Percentiles rank a stretch among this genome's conserved stretches.
Conservation (phyloP, 2,797 vertebrate species). For the Acipenser oxyrinchus region DNA sequence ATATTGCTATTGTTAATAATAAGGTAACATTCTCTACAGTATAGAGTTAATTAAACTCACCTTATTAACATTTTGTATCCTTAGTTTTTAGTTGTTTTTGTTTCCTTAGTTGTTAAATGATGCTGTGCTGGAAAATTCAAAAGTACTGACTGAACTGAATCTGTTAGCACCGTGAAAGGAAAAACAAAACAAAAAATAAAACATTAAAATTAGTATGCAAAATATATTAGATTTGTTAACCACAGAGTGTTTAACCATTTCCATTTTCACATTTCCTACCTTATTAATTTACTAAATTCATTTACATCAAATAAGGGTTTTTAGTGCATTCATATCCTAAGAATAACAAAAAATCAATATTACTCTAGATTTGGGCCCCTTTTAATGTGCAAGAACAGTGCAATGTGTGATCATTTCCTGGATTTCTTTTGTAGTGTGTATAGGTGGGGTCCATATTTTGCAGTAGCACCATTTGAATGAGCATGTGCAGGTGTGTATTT, state of each 20-base stretch:
- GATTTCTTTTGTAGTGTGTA: too few species aligned
- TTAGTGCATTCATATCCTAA: too few species aligned
- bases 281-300: not conserved
- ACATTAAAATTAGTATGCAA: slow-evolving; percentile 70
- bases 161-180: slow-evolving; percentile 58
- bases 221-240: slow-evolving; percentile 21
- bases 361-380: too few species aligned
- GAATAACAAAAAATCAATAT: too few species aligned
- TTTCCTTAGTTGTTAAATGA: slow-evolving; percentile 46
- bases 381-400: too few species aligned
- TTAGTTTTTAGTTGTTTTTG: slow-evolving; percentile 41
- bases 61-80: slow-evolving; percentile 60
- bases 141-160: slow-evolving; percentile 62
- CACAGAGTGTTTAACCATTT: not conserved
- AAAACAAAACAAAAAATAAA: slow-evolving; percentile 21
- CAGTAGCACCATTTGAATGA: too few species aligned
- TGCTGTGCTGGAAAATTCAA: slow-evolving; percentile 46
- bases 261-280: not conserved
- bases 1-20: too few species aligned
- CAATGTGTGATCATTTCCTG: too few species aligned
- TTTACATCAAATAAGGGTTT: not conserved
- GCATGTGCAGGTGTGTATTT: too few species aligned
- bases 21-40: too few species aligned
- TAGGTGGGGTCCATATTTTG: too few species aligned
- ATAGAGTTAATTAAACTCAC: slow-evolving; percentile 47